Evolutionary conservation across 2,113 vertebrate species (phyloP), one percentile per base, ranked within the genome.

Genomic region (Scortum barcoo): DNA sequence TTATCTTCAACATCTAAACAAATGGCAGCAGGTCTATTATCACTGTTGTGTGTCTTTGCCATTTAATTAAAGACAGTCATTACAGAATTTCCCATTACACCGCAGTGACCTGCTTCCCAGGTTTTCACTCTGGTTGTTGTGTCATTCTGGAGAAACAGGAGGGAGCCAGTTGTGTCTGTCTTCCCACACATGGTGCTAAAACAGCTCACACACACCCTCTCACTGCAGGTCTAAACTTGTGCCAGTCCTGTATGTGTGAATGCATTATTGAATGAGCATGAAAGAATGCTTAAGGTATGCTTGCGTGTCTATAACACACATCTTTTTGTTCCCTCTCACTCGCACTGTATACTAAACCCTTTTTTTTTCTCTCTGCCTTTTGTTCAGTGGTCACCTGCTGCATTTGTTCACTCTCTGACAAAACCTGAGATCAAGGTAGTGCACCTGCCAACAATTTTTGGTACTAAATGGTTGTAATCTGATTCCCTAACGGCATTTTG

Each of bases 171-270:
- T 44, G 16, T 72, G 57, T 83, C 75, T 73, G 62, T 77, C 46
- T 72, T 86, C 81, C 78, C 61, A 77, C 84, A 74, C 50, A 68
- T n/a, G 24, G 36, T 53, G 57, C 70, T 75, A 48, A 74, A 88
- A 76, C 16, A 36, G 65, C 57, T 81, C 68, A 60, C 72, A 76
- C 78, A 74, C 86, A 63, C 89, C 78, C 72, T 73, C 67, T 33
- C 26, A 33, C 80, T 86, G 82, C 93, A 93, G 62, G 91, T 90
- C 76, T 65, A 9, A 83, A 91, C 92, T 65, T 91, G 91, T 77
- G 2, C 50, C 42, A 2, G 65, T 16, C 42, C 5, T 76, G 46
- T 62, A 40, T 78, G 50, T 81, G 72, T 42, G 53, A 30, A 19
- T 69, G 58, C 58, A 61, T 54, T 72, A 83, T 30, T 80, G 62